phyloP scores from a whole-genome alignment of 2,888 invertebrate genomes.

The Heliconius aoede region DNA sequence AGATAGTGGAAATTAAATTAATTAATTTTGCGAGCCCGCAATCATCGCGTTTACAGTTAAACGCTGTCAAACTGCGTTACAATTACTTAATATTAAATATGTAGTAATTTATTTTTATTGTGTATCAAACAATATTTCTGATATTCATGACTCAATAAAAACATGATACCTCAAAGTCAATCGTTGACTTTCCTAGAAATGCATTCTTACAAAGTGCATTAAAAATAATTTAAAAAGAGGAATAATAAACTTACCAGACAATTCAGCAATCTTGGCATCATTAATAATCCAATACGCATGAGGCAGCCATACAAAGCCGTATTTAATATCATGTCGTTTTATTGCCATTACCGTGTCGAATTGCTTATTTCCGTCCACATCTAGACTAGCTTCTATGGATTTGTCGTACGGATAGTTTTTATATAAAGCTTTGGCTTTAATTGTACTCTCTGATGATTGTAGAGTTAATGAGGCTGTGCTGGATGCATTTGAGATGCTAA shows the following conservation, averaged over 20 bases:
- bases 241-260: constrained; percentile 82
- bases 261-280: constrained; percentile 87
- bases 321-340: constrained; percentile 81
- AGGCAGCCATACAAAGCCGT: constrained; percentile 88
- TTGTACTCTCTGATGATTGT: constrained; percentile 86
- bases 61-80: no score
- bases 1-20: no score
- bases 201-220: neutral
- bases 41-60: no score
- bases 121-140: no score
- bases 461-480: constrained; percentile 83
- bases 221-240: neutral
- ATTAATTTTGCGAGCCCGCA: no score
- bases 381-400: constrained; percentile 87
- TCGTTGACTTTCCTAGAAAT: no score
- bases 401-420: constrained; percentile 87
- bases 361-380: constrained; percentile 89
- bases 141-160: no score
- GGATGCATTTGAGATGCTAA: constrained; percentile 70
- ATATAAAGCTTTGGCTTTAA: constrained; percentile 88
- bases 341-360: constrained; percentile 86
- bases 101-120: no score
- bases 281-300: constrained; percentile 89
- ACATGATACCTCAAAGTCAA: no score
- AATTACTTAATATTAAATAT: no score